A percentile compares a stretch with the other conserved stretches of the same genome.
phyloP scores from a whole-genome alignment of 2,113 vertebrate genomes.

The Neotragus moschatus region DNA sequence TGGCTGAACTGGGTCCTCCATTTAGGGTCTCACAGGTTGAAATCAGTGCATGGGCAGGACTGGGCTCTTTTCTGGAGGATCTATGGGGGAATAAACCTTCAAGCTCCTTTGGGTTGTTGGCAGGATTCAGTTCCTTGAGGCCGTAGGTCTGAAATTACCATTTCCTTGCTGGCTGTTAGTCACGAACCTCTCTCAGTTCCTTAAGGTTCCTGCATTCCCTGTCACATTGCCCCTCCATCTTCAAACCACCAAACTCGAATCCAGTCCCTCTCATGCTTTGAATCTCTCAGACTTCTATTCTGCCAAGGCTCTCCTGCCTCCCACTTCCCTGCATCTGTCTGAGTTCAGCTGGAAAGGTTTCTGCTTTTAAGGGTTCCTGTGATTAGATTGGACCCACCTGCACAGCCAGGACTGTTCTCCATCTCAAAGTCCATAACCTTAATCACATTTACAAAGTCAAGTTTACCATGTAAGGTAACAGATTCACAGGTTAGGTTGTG shows the following conservation, averaged over 20 bases:
- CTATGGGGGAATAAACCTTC: background rate
- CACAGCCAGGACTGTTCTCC: background rate
- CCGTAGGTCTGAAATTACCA: background rate
- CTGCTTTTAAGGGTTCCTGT: background rate
- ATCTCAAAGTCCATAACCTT: background rate
- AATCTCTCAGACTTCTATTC: background rate
- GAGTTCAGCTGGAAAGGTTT: background rate
- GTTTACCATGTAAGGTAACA: background rate
- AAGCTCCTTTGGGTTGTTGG: background rate
- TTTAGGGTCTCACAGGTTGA: background rate
- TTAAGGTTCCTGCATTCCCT: background rate
- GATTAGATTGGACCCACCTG: background rate
- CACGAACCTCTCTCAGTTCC: background rate
- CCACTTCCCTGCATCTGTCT: background rate
- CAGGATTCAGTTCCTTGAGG: background rate
- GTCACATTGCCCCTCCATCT: background rate
- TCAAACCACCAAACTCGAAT: background rate
- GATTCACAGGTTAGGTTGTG: background rate
- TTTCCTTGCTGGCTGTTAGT: background rate
- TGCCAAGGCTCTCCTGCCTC: background rate
- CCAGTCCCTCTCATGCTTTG: background rate
- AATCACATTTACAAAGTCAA: background rate
- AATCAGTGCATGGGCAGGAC: background rate
- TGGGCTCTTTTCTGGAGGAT: background rate
- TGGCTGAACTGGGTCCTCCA: background rate